Evolutionary conservation across 2,888 invertebrate genomes (phyloP).

Genomic region (Thysanoteuthis rhombus): DNA sequence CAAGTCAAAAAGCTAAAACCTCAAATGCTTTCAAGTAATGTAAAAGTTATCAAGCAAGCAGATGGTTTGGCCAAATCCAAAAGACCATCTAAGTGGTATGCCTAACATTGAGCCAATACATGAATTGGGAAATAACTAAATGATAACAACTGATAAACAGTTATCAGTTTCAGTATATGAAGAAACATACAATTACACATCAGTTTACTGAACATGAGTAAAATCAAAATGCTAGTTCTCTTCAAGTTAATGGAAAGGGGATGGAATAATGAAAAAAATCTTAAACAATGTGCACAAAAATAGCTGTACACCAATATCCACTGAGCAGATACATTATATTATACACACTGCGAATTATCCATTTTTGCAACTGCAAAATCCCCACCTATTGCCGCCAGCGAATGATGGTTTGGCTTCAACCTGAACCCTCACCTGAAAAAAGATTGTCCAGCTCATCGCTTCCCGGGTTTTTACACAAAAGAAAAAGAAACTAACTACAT

Average conservation of each 20-base stretch:
- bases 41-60: no score
- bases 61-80: background rate
- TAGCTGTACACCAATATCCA: background rate
- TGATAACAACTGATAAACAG: background rate
- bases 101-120: background rate
- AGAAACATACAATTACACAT: background rate
- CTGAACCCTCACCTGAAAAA: conserved; percentile 38
- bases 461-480: conserved; percentile 31
- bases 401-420: conserved; percentile 33
- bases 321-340: background rate
- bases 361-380: conserved; percentile 28
- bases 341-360: conserved; percentile 40
- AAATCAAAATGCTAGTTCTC: background rate
- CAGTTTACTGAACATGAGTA: background rate
- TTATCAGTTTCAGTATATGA: background rate
- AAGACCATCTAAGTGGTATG: background rate
- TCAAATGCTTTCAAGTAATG: no score
- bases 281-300: conserved; percentile 12
- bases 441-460: conserved; percentile 33
- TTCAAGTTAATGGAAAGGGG: background rate
- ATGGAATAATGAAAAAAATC: background rate
- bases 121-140: background rate
- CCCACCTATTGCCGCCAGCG: conserved; percentile 31
- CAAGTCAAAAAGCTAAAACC: no score
- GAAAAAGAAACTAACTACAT: conserved; percentile 27